Evolutionary conservation across 2,113 vertebrate genomes (phyloP), one percentile per base, ranked within the genome.

Genomic region (Bucco capensis): DNA sequence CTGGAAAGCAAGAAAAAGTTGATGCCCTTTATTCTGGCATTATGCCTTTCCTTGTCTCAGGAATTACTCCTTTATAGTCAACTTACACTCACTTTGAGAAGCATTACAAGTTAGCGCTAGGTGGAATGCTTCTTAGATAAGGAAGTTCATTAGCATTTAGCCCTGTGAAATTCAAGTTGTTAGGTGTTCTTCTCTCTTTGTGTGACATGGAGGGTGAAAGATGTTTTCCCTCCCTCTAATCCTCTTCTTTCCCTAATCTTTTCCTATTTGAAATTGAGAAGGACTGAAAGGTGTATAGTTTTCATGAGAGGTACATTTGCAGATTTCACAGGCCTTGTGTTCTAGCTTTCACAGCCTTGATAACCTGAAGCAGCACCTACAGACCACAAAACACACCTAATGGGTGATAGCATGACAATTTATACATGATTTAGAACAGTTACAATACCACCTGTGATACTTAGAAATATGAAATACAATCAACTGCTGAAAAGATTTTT

Each of bases 131-230:
- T 74, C 53, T 23, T n/a, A 91, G 81, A 81, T 89, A 93, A 93
- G 42, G 14, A 89, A 92, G 19, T 76, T 87, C 81, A 89, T 89
- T 93, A 76, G 37, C 44, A 89, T 77, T 91, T 88, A 86, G 88
- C 47, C 69, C 37, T 31, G 78, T 89, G 54, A 96, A 90, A 93
- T 87, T 58, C 8, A 3, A 88, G 56, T 71, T 70, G n/a, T 76
- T 94, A 71, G 85, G 72, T 18, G 1, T 22, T 84, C 12, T 77
- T 71, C 28, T 57, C 65, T 40, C 35, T 44, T 35, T 46, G 11
- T 28, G 30, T 62, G 44, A 42, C 44, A 31, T 4, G 22, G 37
- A 93, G 56, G 30, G 33, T 75, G 74, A 75, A 87, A 69, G 17
- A 50, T 33, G 13, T 86, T 74, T n/a, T 22, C 19, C 27, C 44